Conservation (phyloP, 2,888 invertebrate species). For the Lacanobia wlatinum region DNA sequence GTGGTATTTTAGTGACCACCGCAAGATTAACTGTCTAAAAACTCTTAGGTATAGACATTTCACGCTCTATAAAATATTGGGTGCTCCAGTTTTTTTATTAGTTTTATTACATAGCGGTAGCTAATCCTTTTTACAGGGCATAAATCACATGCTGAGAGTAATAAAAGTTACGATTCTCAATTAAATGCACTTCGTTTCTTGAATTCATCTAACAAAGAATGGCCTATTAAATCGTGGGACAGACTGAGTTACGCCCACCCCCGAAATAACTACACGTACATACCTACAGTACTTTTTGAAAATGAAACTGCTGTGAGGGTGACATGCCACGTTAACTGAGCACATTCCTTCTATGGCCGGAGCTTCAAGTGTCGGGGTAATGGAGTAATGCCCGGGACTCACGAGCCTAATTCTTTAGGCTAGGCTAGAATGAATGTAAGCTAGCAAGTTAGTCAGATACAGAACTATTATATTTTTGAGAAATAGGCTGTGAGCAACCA, state of each 20-base stretch:
- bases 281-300: constrained; percentile 37
- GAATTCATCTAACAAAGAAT: background rate
- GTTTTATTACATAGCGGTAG: background rate
- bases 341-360: constrained; percentile 77
- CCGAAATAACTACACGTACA: constrained; percentile 40
- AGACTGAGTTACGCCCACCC: background rate
- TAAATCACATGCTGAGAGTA: background rate
- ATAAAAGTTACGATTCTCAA: background rate
- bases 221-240: background rate
- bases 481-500: no score
- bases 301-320: constrained; percentile 59
- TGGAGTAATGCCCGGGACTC: constrained; percentile 55
- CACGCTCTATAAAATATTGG: constrained; percentile 23
- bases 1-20: constrained; percentile 57
- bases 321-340: constrained; percentile 71
- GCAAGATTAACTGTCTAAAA: constrained; percentile 59
- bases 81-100: constrained; percentile 17
- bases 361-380: constrained; percentile 46
- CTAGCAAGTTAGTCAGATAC: background rate
- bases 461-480: background rate
- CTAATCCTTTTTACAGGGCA: background rate
- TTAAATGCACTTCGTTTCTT: background rate
- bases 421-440: background rate
- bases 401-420: background rate
- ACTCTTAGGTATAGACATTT: constrained; percentile 44